A percentile compares a stretch with the other conserved stretches of the same genome.
Conservation (phyloP, 2,113 vertebrate species). For the Gallinago paraguaiae region DNA sequence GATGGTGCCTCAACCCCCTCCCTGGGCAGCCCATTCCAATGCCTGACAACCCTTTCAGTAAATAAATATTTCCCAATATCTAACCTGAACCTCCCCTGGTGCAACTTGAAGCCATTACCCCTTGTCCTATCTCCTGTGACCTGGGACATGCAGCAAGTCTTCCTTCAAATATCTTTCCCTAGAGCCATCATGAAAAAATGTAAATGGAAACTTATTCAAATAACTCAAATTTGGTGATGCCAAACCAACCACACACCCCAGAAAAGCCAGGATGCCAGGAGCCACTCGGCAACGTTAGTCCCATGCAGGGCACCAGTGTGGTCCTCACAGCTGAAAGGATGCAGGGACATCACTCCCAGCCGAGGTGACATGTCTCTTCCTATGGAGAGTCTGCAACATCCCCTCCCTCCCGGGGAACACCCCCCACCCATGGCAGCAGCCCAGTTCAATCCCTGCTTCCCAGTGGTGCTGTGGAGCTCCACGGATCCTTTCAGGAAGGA, state of each 20-base stretch:
- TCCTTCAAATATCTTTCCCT: background rate
- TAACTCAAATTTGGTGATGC: background rate
- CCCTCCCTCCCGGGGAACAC: background rate
- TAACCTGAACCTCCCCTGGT: too few species aligned
- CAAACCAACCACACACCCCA: background rate
- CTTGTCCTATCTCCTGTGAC: too few species aligned
- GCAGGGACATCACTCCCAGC: background rate
- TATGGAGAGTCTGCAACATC: background rate
- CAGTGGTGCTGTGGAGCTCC: background rate
- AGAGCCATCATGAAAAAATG: background rate
- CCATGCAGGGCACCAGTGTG: background rate
- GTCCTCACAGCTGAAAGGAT: background rate
- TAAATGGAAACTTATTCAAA: background rate
- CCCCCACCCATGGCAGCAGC: rapidly evolving
- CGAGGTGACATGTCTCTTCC: background rate
- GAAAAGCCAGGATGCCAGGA: rapidly evolving
- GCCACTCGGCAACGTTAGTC: rapidly evolving
- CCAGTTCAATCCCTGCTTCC: rapidly evolving
- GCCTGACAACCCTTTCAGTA: too few species aligned
- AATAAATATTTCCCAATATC: too few species aligned
- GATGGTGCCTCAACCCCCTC: too few species aligned
- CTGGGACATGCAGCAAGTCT: too few species aligned
- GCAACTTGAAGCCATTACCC: too few species aligned
- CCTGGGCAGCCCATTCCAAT: too few species aligned
- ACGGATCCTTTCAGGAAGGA: background rate